Percentiles rank a stretch among this genome's conserved stretches.
These are phyloP conservation scores for Automeris io DNA, from an alignment of 2,888 invertebrate genomes.

Conservation along the genomic window DNA sequence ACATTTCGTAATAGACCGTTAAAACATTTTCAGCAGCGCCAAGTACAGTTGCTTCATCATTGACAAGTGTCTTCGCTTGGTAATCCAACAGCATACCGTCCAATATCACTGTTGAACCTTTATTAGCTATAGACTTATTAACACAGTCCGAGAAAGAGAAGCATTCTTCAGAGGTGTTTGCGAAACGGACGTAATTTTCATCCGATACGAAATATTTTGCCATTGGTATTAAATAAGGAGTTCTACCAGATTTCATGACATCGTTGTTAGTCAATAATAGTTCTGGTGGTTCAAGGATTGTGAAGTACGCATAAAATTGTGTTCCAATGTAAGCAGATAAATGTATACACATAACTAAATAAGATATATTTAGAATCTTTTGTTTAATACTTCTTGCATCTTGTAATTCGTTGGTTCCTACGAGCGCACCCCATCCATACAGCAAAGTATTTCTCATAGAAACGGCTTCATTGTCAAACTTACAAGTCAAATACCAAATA, in stretches of 20 bases:
- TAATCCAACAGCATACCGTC: slow-evolving; percentile 34
- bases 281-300: slow-evolving; percentile 43
- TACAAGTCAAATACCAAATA: slow-evolving; percentile 35
- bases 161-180: slow-evolving; percentile 37
- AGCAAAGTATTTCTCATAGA: slow-evolving; percentile 34
- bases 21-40: slow-evolving; percentile 37
- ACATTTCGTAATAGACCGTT: slow-evolving; percentile 50
- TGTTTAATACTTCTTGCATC: slow-evolving; percentile 42
- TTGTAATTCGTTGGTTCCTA: slow-evolving; percentile 39
- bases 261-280: slow-evolving; percentile 38
- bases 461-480: slow-evolving; percentile 29
- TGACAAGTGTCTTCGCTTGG: slow-evolving; percentile 40
- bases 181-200: slow-evolving; percentile 32
- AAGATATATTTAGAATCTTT: slow-evolving; percentile 42
- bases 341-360: slow-evolving; percentile 44
- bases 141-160: slow-evolving; percentile 34
- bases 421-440: slow-evolving; percentile 44
- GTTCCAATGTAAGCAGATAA: slow-evolving; percentile 44
- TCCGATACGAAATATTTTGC: slow-evolving; percentile 42
- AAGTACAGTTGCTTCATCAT: slow-evolving; percentile 47
- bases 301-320: slow-evolving; percentile 51
- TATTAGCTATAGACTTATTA: slow-evolving; percentile 23
- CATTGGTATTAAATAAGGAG: slow-evolving; percentile 26
- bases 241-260: slow-evolving; percentile 37
- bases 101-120: slow-evolving; percentile 40